Evolutionary conservation across 1,140 invertebrate genomes (phyloP), one percentile per base, ranked within the genome.

Genomic region (Brachystomella parvula): DNA sequence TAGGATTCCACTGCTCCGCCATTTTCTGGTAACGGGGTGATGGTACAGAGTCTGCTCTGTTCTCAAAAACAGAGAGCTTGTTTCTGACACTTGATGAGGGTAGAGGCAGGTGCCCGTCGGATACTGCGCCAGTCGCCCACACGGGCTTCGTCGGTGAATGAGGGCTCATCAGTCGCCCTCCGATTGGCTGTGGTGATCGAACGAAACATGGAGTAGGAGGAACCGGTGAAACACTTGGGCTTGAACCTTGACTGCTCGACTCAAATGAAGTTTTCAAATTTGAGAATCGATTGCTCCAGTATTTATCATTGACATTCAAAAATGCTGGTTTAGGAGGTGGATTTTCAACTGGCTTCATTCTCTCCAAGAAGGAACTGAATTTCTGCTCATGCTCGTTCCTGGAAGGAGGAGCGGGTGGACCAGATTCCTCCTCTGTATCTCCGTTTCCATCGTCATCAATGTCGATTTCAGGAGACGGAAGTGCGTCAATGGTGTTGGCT

Each of bases 181-280:
- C 49, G 6, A 24, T 9, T 53, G 21, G 12, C 24, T 15, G 49
- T 12, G 9, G 31, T 19, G 65, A 17, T 53, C 57, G 9, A 31
- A 9, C 26, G 15, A 19, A n/a, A n/a, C n/a, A n/a, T 31, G 69
- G 71, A 17, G 35, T 58, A 26, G 49, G 24, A 26, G 72, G 69
- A 32, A 64, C 33, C 19, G 72, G 71, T 2, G 69, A 71, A 12
- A 61, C 30, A 30, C 65, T 71, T 28, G 73, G 68, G 58, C 68
- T 69, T 19, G 66, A 65, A 2, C 71, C 68, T 63, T 71, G 67
- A 29, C 68, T 70, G 47, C 68, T 68, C 0, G 71, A 68, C 63
- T 92, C 89, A 75, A 93, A 92, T 2, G 86, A 81, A n/a, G 88
- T 89, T 76, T 91, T 92, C 15, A 93, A 87, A 69, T 89, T 88